Percentiles rank a stretch among this genome's conserved stretches.
Conservation (phyloP, 2,797 vertebrate genomes). For the Tragopan temminckii region DNA sequence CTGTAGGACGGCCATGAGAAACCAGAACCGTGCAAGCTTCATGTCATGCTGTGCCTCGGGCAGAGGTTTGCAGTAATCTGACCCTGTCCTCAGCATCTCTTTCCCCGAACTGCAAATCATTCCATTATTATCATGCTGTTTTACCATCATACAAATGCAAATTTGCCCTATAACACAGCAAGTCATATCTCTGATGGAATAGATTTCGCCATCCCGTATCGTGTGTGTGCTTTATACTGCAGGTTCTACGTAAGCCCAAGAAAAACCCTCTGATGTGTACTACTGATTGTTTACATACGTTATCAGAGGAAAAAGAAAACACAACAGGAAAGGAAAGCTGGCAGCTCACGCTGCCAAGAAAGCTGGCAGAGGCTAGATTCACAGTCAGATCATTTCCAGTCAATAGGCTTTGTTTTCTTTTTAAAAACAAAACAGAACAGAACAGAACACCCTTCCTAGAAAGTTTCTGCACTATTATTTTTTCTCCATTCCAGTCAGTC, state of each 20-base stretch:
- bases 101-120: constrained; percentile 49
- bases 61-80: constrained; percentile 51
- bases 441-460: constrained; percentile 22
- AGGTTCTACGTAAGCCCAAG: constrained; percentile 39
- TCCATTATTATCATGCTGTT: constrained; percentile 27
- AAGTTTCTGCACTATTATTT: constrained; percentile 41
- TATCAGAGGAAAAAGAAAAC: constrained; percentile 32
- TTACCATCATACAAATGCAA: not conserved
- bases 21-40: not conserved
- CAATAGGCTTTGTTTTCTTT: constrained; percentile 55
- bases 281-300: constrained; percentile 66
- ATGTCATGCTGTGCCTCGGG: constrained; percentile 51
- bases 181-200: constrained; percentile 5
- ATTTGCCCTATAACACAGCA: not conserved
- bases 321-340: constrained; percentile 70
- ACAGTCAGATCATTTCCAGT: constrained; percentile 49
- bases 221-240: constrained; percentile 10
- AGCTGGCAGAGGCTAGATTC: constrained; percentile 49
- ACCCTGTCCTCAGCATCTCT: constrained; percentile 51
- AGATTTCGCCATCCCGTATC: not conserved
- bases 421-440: not conserved
- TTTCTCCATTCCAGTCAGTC: not conserved
- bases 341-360: constrained; percentile 31
- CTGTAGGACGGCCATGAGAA: not conserved
- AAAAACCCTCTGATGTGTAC: constrained; percentile 47